Base-by-base conservation (phyloP, 2,797 vertebrate genomes). In the Hypotaenidia philippensis region DNA sequence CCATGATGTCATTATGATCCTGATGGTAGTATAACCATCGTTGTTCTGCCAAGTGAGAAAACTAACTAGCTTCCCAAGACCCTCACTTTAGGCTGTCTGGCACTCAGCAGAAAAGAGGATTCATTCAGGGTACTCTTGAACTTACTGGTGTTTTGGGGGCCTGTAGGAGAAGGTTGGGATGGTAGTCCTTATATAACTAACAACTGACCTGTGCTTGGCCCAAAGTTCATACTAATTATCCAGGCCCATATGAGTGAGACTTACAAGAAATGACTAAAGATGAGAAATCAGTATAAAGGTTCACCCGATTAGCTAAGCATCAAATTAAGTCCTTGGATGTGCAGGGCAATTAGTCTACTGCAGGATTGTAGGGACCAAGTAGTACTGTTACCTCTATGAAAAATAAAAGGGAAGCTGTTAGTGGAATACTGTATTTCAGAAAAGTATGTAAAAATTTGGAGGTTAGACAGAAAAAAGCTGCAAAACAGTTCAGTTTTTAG, bases 401-500 rank as follows among this genome's bases (percentile, higher is more conserved):
- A 53, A 15, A 13, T 27, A 4, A 14, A 26, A 84, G 53, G 26
- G 55, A 31, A 63, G 26, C 38, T 60, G 41, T 26, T 44, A 47
- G 27, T 27, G 61, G 66, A 83, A 85, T 20, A 7, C 47, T 72
- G 56, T 27, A 5, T 71, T 90, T 93, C 59, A 71, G 59, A 63
- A 44, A 90, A 64, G 16, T 6, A n/a, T n/a, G 36, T 57, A 47
- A 74, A 94, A 91, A 88, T 82, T 17, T 64, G 14, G 49, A 91
- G 53, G 32, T 75, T 86, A 63, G 16, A 81, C 45, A 47, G 44
- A 64, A 87, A 88, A 89, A 45, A 52, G 9, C 44, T 82, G 44
- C 59, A 78, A 47, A 87, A 88, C 23, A 86, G 44, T 76, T 91
- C 29, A 47, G 41, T 70, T 89, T 90, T 83, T 71, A 76, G 83